Conservation (phyloP, 2,888 invertebrate genomes). For the Leptarthrus brevirostris region DNA sequence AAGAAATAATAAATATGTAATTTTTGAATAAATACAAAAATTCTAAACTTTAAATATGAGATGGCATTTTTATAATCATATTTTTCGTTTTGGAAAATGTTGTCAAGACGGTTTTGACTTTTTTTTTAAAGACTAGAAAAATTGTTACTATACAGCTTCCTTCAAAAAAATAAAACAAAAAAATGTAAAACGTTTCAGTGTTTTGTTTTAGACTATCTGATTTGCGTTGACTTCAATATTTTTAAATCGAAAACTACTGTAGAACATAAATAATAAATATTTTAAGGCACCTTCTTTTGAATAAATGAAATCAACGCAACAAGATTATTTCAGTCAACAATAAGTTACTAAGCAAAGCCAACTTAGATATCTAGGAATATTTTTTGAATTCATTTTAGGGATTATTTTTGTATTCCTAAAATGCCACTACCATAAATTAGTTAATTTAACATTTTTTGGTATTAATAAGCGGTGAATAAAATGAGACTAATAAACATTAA, state of each 20-base stretch:
- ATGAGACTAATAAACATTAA: conserved; percentile 15
- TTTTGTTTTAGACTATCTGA: neutral
- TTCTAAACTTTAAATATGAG: neutral
- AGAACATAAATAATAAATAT: too few relatives aligned
- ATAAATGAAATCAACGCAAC: neutral
- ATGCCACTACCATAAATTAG: conserved; percentile 35
- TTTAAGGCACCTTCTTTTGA: conserved; percentile 21
- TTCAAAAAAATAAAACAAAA: conserved; percentile 13
- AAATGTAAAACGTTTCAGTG: conserved; percentile 22
- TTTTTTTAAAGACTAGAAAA: conserved; percentile 36
- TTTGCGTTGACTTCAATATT: neutral
- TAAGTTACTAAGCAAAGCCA: conserved; percentile 13
- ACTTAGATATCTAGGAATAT: conserved; percentile 34
- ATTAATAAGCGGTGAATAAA: conserved; percentile 29
- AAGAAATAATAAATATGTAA: neutral
- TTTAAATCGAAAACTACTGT: neutral
- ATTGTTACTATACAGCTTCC: conserved; percentile 34
- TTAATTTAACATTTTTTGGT: conserved; percentile 31
- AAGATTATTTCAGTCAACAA: neutral
- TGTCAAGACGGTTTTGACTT: conserved; percentile 6
- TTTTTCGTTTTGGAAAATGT: conserved; percentile 19
- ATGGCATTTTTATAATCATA: neutral
- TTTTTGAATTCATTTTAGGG: conserved; percentile 36
- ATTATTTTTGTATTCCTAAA: conserved; percentile 20
- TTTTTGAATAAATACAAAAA: conserved; percentile 23